phyloP scores from a whole-genome alignment of 2,113 vertebrate species.

The Otis tarda region DNA sequence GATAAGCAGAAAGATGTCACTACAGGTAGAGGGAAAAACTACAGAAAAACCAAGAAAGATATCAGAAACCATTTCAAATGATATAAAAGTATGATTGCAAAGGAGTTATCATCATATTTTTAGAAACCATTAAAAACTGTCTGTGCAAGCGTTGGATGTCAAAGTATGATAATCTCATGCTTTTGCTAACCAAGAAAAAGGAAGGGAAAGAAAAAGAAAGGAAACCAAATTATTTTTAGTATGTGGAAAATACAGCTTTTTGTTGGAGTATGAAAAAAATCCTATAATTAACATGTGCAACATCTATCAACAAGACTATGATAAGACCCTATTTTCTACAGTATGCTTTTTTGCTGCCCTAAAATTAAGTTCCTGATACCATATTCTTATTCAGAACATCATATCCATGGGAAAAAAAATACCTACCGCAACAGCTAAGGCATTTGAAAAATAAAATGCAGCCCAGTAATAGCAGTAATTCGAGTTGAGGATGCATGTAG shows the following conservation, averaged over 20 bases:
- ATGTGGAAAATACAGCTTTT: background rate
- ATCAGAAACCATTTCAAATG: conserved; percentile 5
- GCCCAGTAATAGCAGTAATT: background rate
- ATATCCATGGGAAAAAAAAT: background rate
- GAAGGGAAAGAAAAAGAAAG: background rate
- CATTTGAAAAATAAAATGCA: background rate
- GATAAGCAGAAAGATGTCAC: conserved; percentile 51
- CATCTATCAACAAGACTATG: background rate
- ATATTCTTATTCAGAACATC: background rate
- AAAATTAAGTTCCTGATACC: background rate
- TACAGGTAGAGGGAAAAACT: conserved; percentile 60
- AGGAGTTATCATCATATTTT: background rate
- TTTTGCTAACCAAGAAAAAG: conserved; percentile 11
- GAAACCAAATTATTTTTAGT: background rate
- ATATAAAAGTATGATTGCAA: background rate
- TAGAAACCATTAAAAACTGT: conserved; percentile 35
- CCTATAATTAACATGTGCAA: background rate
- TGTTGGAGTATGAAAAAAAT: background rate
- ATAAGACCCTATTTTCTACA: background rate
- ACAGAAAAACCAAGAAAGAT: conserved; percentile 21
- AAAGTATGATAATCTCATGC: background rate
- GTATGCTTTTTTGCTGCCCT: background rate
- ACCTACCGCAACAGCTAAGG: background rate
- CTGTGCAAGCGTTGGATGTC: background rate
- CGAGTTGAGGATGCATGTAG: background rate